Evolutionary conservation across 2,797 vertebrate genomes (phyloP), one percentile per base, ranked within the genome.

Genomic region (Eupleurogrammus muticus): DNA sequence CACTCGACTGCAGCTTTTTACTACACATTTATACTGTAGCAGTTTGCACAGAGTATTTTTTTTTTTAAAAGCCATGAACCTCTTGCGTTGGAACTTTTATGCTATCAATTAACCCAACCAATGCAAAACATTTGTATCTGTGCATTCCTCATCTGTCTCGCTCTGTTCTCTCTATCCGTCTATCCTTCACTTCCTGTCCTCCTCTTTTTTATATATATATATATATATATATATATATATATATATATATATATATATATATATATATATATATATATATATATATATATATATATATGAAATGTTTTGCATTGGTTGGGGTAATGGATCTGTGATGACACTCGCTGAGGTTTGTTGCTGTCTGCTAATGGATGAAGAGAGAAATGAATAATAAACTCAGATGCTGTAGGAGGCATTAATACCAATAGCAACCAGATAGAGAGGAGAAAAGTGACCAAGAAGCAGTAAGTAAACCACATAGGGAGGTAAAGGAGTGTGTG

Each of bases 261-360:
- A n/a, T n/a, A n/a, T n/a, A n/a, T n/a, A n/a, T n/a, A n/a, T n/a
- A n/a, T n/a, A n/a, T n/a, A n/a, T n/a, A n/a, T n/a, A n/a, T n/a
- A n/a, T n/a, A n/a, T n/a, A n/a, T n/a, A n/a, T n/a, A n/a, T n/a
- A n/a, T n/a, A n/a, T n/a, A n/a, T n/a, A n/a, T n/a, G n/a, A 73
- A 60, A 71, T 63, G 58, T 60, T 75, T 60, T 48, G 42, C 34
- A 56, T 76, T 66, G 74, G 66, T 75, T 58, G 61, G 23, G 52
- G 66, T 72, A 71, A 82, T 78, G 57, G 59, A 69, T 85, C 53
- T 70, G 62, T 42, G 61, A 81, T 75, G 70, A 19, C 40, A 32
- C 59, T 75, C 46, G 8, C n/a, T 21, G 54, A 59, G 50, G 70
- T 66, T 61, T 58, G 35, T 21, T 64, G 65, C 65, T 50, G 65